Evolutionary conservation across 1,140 invertebrate species (phyloP), one percentile per base, ranked within the genome.

Genomic region (Scaptomyza pallida): DNA sequence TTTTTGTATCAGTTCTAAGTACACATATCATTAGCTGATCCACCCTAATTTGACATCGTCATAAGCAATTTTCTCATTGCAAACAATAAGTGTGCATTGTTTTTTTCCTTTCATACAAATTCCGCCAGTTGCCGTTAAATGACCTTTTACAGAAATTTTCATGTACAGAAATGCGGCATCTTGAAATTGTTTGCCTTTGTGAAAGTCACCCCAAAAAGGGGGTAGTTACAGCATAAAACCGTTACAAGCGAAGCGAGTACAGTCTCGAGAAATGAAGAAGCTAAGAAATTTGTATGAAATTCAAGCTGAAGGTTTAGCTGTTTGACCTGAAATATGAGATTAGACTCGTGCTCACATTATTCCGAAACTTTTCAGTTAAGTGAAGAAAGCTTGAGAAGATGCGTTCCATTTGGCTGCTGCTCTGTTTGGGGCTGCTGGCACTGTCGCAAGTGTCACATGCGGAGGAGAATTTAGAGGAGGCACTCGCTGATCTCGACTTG

Each of bases 391-490:
- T 21, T 12, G 10, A 6, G 16, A 78, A 50, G 21, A 86, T 88
- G 82, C 83, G 78, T 35, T 88, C 54, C 43, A 48, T 67, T 70
- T 88, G 82, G 82, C 63, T 89, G 48, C 56, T 89, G 61, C 70
- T 81, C 61, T 78, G 64, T 48, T 75, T 91, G 68, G 88, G 76
- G 40, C 72, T 91, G 26, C 56, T 91, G 72, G 88, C 72, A 33
- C n/a, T 89, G 5, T 45, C 60, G 12, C 67, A 75, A 9, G 57
- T 79, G 8, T n/a, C n/a, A n/a, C 71, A 54, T 19, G 85, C 89
- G 45, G 67, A 75, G 23, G 70, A 80, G 16, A 10, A 33, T 21
- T 21, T 47, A 33, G 51, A 59, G 21, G 67, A 74, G 17, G 60
- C 57, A 40, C 5, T 85, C 2, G 54, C 6, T 3, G 59, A 62